These are phyloP conservation scores for Ptychadena robeensis DNA, from an alignment of 2,797 vertebrate species.

Conservation along the genomic window DNA sequence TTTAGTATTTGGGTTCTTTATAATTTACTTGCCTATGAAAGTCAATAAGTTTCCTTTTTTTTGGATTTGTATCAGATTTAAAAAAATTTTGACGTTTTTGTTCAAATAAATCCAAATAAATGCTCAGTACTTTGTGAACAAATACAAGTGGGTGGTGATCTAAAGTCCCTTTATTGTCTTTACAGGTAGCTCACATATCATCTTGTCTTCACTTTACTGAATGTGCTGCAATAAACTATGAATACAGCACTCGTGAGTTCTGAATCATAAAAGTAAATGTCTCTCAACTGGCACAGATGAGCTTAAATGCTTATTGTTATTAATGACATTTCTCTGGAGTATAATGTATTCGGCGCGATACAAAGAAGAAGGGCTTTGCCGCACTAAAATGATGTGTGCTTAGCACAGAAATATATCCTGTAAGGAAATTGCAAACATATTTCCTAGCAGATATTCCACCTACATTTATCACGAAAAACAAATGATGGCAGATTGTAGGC, in stretches of 20 bases:
- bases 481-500: neutral
- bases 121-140: conserved; percentile 5
- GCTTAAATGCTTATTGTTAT: conserved; percentile 45
- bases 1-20: neutral
- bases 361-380: conserved; percentile 4
- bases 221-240: conserved; percentile 29
- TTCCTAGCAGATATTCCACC: conserved; percentile 8
- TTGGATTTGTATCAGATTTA: neutral
- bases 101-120: conserved; percentile 8
- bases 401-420: conserved; percentile 8
- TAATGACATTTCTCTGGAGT: conserved; percentile 46
- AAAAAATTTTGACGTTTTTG: neutral
- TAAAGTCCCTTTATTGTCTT: conserved; percentile 13
- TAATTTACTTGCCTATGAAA: neutral
- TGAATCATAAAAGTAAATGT: conserved; percentile 37
- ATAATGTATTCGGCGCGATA: conserved; percentile 32
- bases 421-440: conserved; percentile 37
- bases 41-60: neutral
- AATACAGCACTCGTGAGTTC: conserved; percentile 19
- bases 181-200: conserved; percentile 28
- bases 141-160: neutral
- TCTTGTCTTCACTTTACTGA: conserved; percentile 16
- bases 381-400: conserved; percentile 6
- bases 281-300: conserved; percentile 9
- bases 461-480: conserved; percentile 26